phyloP scores from a whole-genome alignment of 2,797 vertebrate species.

The Potorous gilbertii region DNA sequence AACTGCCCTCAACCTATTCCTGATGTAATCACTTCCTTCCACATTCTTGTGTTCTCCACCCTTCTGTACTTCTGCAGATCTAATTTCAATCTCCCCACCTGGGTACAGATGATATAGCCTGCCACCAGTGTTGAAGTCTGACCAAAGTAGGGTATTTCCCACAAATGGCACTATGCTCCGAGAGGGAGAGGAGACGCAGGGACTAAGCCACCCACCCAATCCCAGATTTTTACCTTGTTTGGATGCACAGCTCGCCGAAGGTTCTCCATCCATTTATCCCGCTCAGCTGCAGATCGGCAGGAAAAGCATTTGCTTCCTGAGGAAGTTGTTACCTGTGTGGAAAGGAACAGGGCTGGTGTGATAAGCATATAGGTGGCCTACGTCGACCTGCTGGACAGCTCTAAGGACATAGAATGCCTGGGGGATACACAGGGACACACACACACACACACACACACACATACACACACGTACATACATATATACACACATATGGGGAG shows the following conservation, averaged over 20 bases:
- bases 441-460: not conserved
- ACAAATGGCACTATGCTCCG: not conserved
- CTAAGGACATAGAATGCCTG: not conserved
- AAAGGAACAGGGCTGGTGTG: conserved; percentile 43
- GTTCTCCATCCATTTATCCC: conserved; percentile 99
- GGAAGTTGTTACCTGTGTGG: conserved; percentile 94
- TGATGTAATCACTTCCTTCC: not conserved
- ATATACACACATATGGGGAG: too few species aligned
- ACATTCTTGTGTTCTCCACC: not conserved
- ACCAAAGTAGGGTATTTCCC: not conserved
- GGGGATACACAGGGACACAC: not conserved
- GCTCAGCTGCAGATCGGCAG: conserved; percentile 96
- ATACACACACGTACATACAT: not conserved
- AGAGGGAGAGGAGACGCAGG: not conserved
- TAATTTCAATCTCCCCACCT: not conserved
- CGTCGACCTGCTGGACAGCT: not conserved
- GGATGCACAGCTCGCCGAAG: conserved; percentile 97
- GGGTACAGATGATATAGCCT: not conserved
- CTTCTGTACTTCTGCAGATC: not conserved
- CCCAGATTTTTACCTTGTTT: conserved; percentile 91
- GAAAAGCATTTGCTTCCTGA: conserved; percentile 99
- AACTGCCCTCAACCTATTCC: not conserved
- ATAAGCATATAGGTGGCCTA: not conserved
- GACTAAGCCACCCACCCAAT: not conserved
- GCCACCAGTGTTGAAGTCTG: not conserved